These are phyloP conservation scores for Propithecus perrieri DNA, from an alignment of 2,797 vertebrate species.

Conservation along the genomic window DNA sequence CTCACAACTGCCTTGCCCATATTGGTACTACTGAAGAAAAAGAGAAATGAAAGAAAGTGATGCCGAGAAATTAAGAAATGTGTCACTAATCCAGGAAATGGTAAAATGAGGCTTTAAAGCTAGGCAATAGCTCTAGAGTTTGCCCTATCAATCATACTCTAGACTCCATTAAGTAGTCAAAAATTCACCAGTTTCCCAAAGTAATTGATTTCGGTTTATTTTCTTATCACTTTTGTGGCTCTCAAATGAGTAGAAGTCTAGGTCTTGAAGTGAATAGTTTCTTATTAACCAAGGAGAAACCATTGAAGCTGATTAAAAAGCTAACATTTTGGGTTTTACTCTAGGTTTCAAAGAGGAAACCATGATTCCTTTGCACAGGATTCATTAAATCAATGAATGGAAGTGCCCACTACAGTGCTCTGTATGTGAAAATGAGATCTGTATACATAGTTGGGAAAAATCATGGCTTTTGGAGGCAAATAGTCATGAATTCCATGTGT, in stretches of 20 bases:
- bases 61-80: neutral
- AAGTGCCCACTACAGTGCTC: neutral
- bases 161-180: neutral
- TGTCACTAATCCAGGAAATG: slow-evolving; percentile 49
- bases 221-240: neutral
- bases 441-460: neutral
- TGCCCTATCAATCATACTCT: too few relatives aligned
- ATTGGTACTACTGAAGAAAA: neutral
- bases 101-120: neutral
- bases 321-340: neutral
- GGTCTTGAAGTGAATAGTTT: neutral
- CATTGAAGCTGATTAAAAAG: neutral
- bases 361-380: rapidly evolving
- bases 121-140: neutral
- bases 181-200: neutral
- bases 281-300: neutral
- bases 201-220: neutral
- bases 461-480: neutral
- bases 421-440: neutral
- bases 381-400: rapidly evolving
- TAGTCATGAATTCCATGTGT: neutral
- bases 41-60: neutral
- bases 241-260: neutral
- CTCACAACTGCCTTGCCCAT: neutral
- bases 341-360: neutral